These are phyloP conservation scores for Cottus gobio DNA, from an alignment of 2,113 vertebrate species.

Conservation along the genomic window DNA sequence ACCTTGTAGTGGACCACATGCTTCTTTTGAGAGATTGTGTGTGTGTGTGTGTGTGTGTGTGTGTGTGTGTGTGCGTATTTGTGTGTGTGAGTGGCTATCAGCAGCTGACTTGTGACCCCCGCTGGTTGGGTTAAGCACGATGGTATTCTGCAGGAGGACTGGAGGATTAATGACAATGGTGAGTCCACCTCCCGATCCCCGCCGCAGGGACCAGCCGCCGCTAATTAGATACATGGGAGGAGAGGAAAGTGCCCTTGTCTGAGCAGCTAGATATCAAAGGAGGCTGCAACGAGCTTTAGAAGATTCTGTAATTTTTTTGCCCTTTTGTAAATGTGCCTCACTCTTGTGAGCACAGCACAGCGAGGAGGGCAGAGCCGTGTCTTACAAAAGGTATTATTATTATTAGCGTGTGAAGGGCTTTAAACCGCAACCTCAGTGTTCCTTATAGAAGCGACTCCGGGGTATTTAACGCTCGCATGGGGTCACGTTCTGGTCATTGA, in stretches of 20 bases:
- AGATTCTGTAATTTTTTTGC: slow-evolving; percentile 44
- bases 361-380: background rate
- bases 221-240: slow-evolving; percentile 65
- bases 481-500: background rate
- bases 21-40: background rate
- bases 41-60: background rate
- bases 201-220: slow-evolving; percentile 40
- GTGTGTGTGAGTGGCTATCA: slow-evolving; percentile 13
- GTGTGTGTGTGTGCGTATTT: background rate
- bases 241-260: slow-evolving; percentile 62
- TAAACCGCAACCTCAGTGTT: background rate
- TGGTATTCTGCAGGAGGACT: slow-evolving; percentile 33
- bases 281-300: slow-evolving; percentile 16
- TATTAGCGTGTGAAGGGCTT: background rate
- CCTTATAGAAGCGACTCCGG: background rate
- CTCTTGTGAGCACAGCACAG: background rate
- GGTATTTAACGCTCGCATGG: background rate
- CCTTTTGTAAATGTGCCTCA: slow-evolving; percentile 20
- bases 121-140: slow-evolving; percentile 17
- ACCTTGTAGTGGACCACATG: slow-evolving; percentile 41
- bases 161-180: slow-evolving; percentile 61
- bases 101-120: slow-evolving; percentile 46
- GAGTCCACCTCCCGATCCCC: slow-evolving; percentile 41
- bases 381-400: background rate
- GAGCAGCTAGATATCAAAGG: slow-evolving; percentile 58